These are phyloP conservation scores for Drosophila neonasuta DNA, from an alignment of 2,888 invertebrate species.

Conservation along the genomic window DNA sequence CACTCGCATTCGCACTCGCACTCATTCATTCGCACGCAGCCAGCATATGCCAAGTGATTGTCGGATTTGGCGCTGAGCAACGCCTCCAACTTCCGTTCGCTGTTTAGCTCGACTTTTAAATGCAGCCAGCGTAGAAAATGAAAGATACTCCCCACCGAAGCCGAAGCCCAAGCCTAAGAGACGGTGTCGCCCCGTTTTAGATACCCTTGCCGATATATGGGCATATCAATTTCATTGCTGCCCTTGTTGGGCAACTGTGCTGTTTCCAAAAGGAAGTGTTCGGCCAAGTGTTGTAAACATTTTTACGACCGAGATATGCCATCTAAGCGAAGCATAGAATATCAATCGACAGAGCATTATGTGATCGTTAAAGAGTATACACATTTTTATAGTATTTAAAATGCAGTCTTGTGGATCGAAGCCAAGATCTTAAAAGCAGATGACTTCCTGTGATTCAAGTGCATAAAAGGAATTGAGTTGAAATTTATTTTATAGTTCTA, in stretches of 20 bases:
- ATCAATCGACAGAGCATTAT: background rate
- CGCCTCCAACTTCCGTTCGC: slow-evolving; percentile 80
- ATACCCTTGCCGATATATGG: slow-evolving; percentile 14
- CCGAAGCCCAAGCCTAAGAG: background rate
- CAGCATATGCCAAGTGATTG: slow-evolving; percentile 60
- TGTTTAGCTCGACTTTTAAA: slow-evolving; percentile 50
- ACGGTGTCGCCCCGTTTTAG: slow-evolving; percentile 8
- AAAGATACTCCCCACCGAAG: slow-evolving; percentile 9
- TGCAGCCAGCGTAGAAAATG: slow-evolving; percentile 33
- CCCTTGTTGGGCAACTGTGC: background rate
- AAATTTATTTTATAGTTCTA: too few species aligned
- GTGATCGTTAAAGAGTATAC: too few species aligned
- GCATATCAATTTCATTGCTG: background rate
- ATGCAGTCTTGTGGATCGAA: background rate
- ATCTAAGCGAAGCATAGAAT: background rate
- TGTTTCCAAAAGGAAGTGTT: background rate
- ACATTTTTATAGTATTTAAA: background rate
- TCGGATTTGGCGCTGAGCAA: slow-evolving; percentile 72
- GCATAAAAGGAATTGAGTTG: background rate
- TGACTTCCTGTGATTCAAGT: background rate
- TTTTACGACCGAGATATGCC: background rate
- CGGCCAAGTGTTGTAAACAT: background rate
- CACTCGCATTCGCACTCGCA: slow-evolving; percentile 5
- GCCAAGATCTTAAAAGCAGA: background rate
- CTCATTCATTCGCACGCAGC: background rate